Evolutionary conservation across 2,797 vertebrate species (phyloP), one percentile per base, ranked within the genome.

Genomic region (Enteromius thamalakanensis): DNA sequence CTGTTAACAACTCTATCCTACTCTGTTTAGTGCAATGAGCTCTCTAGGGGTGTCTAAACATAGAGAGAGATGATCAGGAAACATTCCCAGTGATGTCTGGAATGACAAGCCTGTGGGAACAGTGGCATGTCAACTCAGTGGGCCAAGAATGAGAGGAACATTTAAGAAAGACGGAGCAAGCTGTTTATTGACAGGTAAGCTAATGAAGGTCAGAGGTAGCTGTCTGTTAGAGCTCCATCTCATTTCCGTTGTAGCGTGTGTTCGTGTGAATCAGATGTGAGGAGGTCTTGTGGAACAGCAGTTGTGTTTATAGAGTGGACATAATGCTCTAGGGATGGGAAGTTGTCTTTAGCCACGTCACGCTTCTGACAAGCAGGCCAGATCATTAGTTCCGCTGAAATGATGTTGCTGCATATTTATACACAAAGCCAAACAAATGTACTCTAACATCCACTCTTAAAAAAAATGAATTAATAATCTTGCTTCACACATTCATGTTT

Each of bases 321-420:
- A 19, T 32, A 58, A 47, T n/a, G 53, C 70, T 37, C 71, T 72
- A 69, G 79, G 84, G 79, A 74, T n/a, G 37, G 49, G 84, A 82
- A 29, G 67, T 47, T 78, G 71, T 74, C 83, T 83, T n/a, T 9
- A 45, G 71, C 68, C 23, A 42, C 40, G 34, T 88, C 49, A 79
- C 81, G 69, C 62, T 76, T 21, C 55, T 86, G 87, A 87, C 53
- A 79, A 71, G 17, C 75, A 81, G 76, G 68, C 83, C 80, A 82
- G 82, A 87, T 87, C 84, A 86, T 89, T 90, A 89, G 87, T 85
- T 60, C 84, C 72, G 74, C 80, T 82, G 70, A 87, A 80, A 83
- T 83, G 76, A 53, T 68, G 45, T 78, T 23, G n/a, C 67, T n/a
- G 32, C 6, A n/a, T 58, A 34, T 42, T 42, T 76, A 79, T 58